Base-by-base conservation (phyloP, 2,113 vertebrate genomes). In the Copsychus sechellarum region DNA sequence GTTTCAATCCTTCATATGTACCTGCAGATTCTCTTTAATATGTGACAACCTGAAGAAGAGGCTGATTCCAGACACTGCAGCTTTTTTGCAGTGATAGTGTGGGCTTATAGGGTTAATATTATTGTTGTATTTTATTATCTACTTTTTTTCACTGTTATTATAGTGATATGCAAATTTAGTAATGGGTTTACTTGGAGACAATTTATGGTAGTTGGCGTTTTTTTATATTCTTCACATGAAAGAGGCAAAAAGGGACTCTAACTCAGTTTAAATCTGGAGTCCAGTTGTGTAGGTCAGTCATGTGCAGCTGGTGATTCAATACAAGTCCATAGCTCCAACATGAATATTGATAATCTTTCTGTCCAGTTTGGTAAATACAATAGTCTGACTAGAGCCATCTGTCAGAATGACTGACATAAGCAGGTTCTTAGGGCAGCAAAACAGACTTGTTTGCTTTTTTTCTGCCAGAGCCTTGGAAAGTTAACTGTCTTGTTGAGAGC, bases 151-250 rank as follows among this genome's bases (percentile, higher is more conserved):
- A 43, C 36, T 48, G 57, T 82, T 64, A 40, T 56, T 57, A 64
- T 8, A 26, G 9, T 40, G n/a, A 62, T 58, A 5, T 36, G 26
- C 66, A 71, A 51, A 78, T 71, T 93, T 71, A 80, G 28, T 34
- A 58, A 48, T 25, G 4, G 1, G 1, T 34, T 80, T 54, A 50
- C 42, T 47, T 64, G 31, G 3, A 78, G 22, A 8, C 7, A 73
- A 8, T 61, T 79, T 66, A 21, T 62, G 25, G 20, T 38, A 31
- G 14, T 42, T 2, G 0, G 3, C 6, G 0, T 10, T 24, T n/a
- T 47, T n/a, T 81, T 40, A 18, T 36, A 71, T 54, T 87, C 19
- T 50, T 54, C 40, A 47, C 17, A 40, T 8, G 12, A 71, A 86
- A 26, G 2, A 16, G 3, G 25, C 56, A 45, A 56, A 76, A 77